Evolutionary conservation across 2,797 vertebrate genomes (phyloP).

Genomic region (Arctocebus calabarensis): DNA sequence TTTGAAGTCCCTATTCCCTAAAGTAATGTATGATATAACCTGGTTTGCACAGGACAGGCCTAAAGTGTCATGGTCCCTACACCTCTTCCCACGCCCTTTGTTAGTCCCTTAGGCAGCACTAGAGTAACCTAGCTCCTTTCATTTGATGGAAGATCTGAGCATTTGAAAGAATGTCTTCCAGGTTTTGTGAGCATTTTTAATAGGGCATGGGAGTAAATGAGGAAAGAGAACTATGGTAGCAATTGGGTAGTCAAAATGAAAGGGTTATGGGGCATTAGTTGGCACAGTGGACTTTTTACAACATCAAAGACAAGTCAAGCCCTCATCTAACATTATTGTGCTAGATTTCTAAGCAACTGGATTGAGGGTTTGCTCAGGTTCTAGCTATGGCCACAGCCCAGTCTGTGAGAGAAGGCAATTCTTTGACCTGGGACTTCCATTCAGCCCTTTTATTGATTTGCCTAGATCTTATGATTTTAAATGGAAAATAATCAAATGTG

Average conservation of each 20-base stretch:
- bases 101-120: background rate
- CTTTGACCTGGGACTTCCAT: background rate
- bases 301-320: background rate
- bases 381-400: background rate
- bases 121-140: background rate
- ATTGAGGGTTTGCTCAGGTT: background rate
- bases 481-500: conserved; percentile 2
- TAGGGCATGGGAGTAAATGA: too few species aligned
- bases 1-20: background rate
- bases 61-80: background rate
- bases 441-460: background rate
- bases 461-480: background rate
- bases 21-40: background rate
- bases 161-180: background rate
- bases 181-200: background rate
- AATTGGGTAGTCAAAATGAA: background rate
- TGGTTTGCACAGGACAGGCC: background rate
- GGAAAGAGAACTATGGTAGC: background rate
- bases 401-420: background rate
- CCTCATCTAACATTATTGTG: background rate
- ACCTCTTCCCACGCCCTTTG: background rate
- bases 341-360: background rate
- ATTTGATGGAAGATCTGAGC: background rate
- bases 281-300: background rate
- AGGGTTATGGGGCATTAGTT: background rate